Evolutionary conservation across 2,888 invertebrate species (phyloP), one percentile per base, ranked within the genome.

Genomic region (Erebia ligea): DNA sequence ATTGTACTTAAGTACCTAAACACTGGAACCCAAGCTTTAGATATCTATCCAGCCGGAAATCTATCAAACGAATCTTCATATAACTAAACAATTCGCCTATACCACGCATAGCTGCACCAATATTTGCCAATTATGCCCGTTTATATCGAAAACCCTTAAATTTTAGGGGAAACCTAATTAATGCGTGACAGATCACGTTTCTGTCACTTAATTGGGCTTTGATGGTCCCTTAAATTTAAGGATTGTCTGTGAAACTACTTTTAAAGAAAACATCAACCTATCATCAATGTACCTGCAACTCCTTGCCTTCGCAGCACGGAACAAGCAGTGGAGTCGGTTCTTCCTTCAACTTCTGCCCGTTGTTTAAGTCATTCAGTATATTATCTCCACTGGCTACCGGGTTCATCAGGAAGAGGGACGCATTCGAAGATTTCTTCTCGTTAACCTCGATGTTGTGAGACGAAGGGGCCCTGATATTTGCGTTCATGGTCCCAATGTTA

Each of bases 361-460:
- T 88, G 73, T 83, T 87, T n/a, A 89, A 78, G 1, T 84, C 86
- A 1, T 84, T 86, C 11, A 89, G 77, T 72, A 93, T 84, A 65
- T 92, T 92, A 78, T 93, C 92, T 3, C 93, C 93, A 69, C 93
- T 93, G 0, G 92, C 92, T 50, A 93, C 93, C 0, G 91, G 91
- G 68, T 92, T 91, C 91, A 92, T 91, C 61, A 85, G 73, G 71
- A 86, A 77, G 63, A 91, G 75, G 1, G 91, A 90, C 1, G 82
- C 84, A 67, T 86, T 81, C 0, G 92, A 92, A 3, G 90, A 90
- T 72, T 79, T 80, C 73, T 87, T 90, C 76, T 90, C 91, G 71
- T 91, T 92, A 63, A 89, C 84, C 67, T 89, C 90, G 68, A 87
- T 79, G 71, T 82, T 85, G 62, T 86, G 84, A 1, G 86, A 82